Evolutionary conservation across 2,797 vertebrate species (phyloP).

Genomic region (Okamejei kenojei): DNA sequence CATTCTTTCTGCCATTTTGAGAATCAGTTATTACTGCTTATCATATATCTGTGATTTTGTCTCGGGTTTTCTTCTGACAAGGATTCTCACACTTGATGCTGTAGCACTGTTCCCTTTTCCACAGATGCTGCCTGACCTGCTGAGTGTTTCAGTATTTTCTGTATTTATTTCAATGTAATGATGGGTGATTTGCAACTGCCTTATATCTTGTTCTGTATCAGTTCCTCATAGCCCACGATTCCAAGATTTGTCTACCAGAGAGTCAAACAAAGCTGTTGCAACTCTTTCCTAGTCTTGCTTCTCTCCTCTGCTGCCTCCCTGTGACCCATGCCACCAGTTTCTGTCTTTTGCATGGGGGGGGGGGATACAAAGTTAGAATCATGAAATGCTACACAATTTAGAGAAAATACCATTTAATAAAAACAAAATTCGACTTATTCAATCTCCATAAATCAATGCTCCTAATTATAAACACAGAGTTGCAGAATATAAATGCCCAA

Average conservation of each 20-base stretch:
- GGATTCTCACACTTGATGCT: too few relatives aligned
- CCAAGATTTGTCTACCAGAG: too few relatives aligned
- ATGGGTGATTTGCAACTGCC: too few relatives aligned
- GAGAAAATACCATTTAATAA: slow-evolving; percentile 16
- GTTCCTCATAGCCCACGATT: not conserved
- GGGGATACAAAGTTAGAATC: not conserved
- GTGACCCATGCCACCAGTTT: not conserved
- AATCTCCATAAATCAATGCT: not conserved
- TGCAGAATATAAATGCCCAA: not conserved
- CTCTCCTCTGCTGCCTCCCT: not conserved
- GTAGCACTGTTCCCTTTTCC: too few relatives aligned
- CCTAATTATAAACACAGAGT: slow-evolving; percentile 5
- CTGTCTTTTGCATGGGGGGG: not conserved
- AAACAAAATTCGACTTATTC: slow-evolving; percentile 1
- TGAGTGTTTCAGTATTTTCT: too few relatives aligned
- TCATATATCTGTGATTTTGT: too few relatives aligned
- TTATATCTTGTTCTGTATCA: too few relatives aligned
- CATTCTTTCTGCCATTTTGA: too few relatives aligned
- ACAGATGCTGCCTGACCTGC: too few relatives aligned
- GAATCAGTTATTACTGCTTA: too few relatives aligned
- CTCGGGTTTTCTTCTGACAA: too few relatives aligned
- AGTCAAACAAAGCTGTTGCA: not conserved
- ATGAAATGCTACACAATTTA: not conserved
- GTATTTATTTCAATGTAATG: too few relatives aligned
- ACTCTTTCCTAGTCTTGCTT: not conserved